Evolutionary conservation across 2,113 vertebrate genomes (phyloP), one percentile per base, ranked within the genome.

Genomic region (Aleadryas rufinucha): DNA sequence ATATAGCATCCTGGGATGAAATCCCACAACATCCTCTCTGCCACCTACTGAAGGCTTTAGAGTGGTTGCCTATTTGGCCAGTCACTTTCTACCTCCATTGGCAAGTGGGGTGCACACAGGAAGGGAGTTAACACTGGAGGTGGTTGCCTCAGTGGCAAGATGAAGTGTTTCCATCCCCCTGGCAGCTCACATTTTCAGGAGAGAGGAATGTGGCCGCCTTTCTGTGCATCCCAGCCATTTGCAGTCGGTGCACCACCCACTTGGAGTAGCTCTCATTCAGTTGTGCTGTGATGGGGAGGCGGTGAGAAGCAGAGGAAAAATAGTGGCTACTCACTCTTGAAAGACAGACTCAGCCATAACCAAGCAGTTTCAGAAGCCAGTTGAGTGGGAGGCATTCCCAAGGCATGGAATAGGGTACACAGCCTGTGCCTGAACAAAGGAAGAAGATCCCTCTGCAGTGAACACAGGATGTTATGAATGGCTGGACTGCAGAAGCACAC

Each of bases 401-500:
- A 45, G 56, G 26, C 42, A 8, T 20, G 44, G 41, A 60, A 41
- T 33, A 70, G 11, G 5, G 10, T 11, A 6, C 0, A 0, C n/a
- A 71, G 39, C 24, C 31, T 7, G 9, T 60, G 45, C 30, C 35
- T 4, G 3, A 60, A 22, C 2, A 12, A 44, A 27, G 31, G 10
- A 66, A 42, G 61, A 47, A 76, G 18, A 19, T 72, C 39, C 35
- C 28, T 81, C 41, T 23, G 6, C 3, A 4, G 26, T n/a, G 23
- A 69, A 20, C 20, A 11, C 0, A 0, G 27, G 18, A 19, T 47
- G 33, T 24, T 64, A 21, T 4, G 6, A 66, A 16, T 8, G n/a
- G 37, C 54, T 74, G 74, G 41, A 35, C 63, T 5, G 2, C 30
- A 41, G 52, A 49, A 27, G 30, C 16, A 42, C 20, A 3, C 31